These are phyloP conservation scores for Pan paniscus DNA, from an alignment of 2,113 vertebrate genomes.

Conservation along the genomic window DNA sequence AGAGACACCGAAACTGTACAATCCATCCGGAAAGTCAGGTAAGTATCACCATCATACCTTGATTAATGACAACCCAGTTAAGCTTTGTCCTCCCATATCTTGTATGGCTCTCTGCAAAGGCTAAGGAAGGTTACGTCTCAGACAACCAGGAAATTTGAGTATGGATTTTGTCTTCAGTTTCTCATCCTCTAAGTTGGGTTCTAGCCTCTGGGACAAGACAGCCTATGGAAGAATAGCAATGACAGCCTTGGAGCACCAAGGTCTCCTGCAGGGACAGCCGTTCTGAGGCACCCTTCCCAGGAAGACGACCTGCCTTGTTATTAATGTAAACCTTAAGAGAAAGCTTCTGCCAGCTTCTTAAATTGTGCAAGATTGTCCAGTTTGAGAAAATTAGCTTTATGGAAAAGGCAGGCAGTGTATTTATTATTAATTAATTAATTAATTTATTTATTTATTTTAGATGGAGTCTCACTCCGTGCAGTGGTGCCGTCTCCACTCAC, in stretches of 20 bases:
- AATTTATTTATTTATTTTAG: no score
- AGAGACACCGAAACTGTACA: neutral
- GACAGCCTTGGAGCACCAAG: neutral
- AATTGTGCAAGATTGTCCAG: neutral
- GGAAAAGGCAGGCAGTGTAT: neutral
- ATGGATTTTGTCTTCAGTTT: neutral
- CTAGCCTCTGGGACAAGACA: neutral
- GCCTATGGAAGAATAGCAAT: neutral
- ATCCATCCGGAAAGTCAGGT: neutral
- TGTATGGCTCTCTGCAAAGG: neutral
- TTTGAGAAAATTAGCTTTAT: neutral
- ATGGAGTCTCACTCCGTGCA: no score
- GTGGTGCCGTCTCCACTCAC: no score
- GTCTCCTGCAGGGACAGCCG: neutral
- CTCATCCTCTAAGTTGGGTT: neutral
- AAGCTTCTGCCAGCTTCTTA: neutral
- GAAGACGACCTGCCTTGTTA: neutral
- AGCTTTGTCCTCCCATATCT: neutral
- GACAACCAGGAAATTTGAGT: neutral
- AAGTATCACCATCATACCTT: neutral
- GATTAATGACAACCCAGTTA: neutral
- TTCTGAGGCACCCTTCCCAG: neutral
- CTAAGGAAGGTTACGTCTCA: neutral
- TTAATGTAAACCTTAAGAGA: neutral
- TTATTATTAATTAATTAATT: no score